Evolutionary conservation across 2,888 invertebrate genomes (phyloP).

Genomic region (Trichopria drosophilae): DNA sequence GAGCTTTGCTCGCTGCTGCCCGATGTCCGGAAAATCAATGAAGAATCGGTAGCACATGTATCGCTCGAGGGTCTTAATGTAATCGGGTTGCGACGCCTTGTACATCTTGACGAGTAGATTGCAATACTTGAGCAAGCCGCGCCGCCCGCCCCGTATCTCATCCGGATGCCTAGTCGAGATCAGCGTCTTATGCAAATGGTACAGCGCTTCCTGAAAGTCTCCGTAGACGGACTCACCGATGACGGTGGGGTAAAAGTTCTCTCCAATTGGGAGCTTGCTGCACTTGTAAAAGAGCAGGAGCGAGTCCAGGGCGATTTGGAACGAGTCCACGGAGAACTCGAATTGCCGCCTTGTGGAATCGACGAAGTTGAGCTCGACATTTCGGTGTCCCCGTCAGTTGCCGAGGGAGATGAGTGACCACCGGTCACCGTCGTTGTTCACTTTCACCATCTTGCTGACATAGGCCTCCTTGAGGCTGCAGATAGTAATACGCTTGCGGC

Average conservation of each 20-base stretch:
- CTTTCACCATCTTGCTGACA: slow-evolving; percentile 99
- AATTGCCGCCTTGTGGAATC: slow-evolving; percentile 98
- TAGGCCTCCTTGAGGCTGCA: slow-evolving; percentile 94
- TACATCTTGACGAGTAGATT: slow-evolving; percentile 94
- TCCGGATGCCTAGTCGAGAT: slow-evolving; percentile 98
- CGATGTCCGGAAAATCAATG: slow-evolving; percentile 97
- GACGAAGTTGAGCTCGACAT: slow-evolving; percentile 98
- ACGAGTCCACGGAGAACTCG: slow-evolving; percentile 99
- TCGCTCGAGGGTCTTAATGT: slow-evolving; percentile 91
- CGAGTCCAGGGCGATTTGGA: slow-evolving; percentile 97
- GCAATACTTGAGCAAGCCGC: slow-evolving; percentile 98
- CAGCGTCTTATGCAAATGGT: slow-evolving; percentile 92
- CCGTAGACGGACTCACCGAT: slow-evolving; percentile 97
- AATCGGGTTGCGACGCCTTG: slow-evolving; percentile 84
- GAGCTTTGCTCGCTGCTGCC: slow-evolving; percentile 91
- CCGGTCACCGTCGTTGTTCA: slow-evolving; percentile 91
- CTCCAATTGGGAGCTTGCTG: slow-evolving; percentile 86
- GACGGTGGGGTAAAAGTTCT: slow-evolving; percentile 95
- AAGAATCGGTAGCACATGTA: slow-evolving; percentile 99
- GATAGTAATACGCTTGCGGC: slow-evolving; percentile 86
- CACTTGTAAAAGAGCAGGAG: slow-evolving; percentile 92
- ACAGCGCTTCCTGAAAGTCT: slow-evolving; percentile 92
- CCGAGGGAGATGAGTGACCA: slow-evolving; percentile 99
- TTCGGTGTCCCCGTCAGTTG: slow-evolving; percentile 88
- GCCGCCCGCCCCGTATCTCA: slow-evolving; percentile 97